These are phyloP conservation scores for Pocillopora meandrina DNA, from an alignment of 92 coral and sea anemone species.

Conservation along the genomic window DNA sequence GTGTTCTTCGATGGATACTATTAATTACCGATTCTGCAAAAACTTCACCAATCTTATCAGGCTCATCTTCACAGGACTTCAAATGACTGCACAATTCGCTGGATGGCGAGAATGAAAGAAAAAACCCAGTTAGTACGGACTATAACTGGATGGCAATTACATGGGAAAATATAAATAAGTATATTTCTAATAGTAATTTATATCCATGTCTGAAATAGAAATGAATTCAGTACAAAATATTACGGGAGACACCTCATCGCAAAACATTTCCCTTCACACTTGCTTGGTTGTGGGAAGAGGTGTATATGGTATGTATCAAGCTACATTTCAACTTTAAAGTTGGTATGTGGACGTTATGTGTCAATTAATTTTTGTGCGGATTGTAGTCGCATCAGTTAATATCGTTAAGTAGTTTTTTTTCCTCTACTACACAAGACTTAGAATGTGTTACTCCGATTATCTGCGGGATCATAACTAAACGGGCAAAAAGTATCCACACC, in stretches of 20 bases:
- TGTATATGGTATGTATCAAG: no score
- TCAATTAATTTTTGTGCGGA: no score
- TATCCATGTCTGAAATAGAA: no score
- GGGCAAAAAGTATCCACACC: slow-evolving; percentile 42
- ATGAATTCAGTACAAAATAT: no score
- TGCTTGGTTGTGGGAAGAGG: no score
- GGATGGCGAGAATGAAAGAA: neutral
- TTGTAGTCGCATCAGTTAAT: no score
- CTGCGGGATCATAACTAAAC: neutral
- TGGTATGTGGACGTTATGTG: no score
- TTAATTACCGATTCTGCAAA: slow-evolving; percentile 46
- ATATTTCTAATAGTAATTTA: neutral
- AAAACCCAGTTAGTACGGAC: neutral
- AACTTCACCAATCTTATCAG: slow-evolving; percentile 68
- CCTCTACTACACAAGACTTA: no score
- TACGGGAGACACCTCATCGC: no score
- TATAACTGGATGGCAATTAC: neutral
- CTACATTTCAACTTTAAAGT: no score
- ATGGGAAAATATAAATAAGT: neutral
- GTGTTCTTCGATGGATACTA: neutral
- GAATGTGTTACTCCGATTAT: neutral
- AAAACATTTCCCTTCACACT: no score
- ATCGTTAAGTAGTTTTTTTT: no score
- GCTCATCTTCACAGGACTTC: slow-evolving; percentile 77
- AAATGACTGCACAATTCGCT: slow-evolving; percentile 64